Evolutionary conservation across 2,888 invertebrate genomes (phyloP).

Genomic region (Nemotelus pantherinus): DNA sequence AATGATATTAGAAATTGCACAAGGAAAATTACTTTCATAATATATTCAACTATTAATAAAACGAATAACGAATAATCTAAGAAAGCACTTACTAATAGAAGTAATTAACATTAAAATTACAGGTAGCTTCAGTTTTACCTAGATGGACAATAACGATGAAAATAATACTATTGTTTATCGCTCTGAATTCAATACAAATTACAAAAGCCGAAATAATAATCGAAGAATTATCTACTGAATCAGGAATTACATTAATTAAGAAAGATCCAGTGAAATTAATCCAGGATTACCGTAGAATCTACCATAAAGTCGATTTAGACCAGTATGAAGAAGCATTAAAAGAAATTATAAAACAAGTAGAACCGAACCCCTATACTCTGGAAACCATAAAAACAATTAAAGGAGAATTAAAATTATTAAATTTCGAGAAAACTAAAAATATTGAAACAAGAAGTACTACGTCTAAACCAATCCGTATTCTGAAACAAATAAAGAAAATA

Average conservation of each 20-base stretch:
- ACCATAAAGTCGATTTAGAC: slow-evolving; percentile 10
- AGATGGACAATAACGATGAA: no score
- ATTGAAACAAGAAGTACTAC: background rate
- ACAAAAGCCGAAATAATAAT: slow-evolving; percentile 1
- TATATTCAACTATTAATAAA: no score
- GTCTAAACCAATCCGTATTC: background rate
- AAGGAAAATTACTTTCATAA: no score
- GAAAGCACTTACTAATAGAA: no score
- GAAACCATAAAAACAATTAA: slow-evolving; percentile 5
- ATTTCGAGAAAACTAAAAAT: background rate
- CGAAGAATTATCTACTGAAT: background rate
- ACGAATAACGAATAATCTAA: no score
- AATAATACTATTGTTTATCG: background rate
- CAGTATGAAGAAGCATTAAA: background rate
- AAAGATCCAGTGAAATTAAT: slow-evolving; percentile 4
- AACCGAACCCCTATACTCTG: background rate
- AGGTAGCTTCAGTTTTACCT: no score
- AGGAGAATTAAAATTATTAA: slow-evolving; percentile 13
- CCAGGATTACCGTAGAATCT: background rate
- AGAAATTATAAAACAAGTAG: background rate
- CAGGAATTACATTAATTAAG: slow-evolving; percentile 8
- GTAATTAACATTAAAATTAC: no score
- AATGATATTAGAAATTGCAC: no score
- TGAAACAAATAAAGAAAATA: background rate
- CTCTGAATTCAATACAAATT: background rate